Conservation (phyloP, 2,888 invertebrate genomes). For the Eupeodes latifasciatus region DNA sequence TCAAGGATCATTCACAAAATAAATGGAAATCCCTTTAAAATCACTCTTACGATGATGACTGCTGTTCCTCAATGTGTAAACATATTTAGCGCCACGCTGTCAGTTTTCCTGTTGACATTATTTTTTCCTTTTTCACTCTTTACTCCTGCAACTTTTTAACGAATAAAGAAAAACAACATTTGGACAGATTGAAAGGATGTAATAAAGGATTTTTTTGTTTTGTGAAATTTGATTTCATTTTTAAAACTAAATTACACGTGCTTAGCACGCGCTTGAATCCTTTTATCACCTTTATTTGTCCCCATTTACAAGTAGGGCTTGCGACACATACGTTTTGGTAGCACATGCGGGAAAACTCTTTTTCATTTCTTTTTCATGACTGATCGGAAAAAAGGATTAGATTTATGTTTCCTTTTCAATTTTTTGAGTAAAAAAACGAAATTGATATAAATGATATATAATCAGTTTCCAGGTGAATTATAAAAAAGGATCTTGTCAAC, state of each 20-base stretch:
- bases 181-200: slow-evolving; percentile 31
- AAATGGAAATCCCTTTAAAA: slow-evolving; percentile 42
- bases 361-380: slow-evolving; percentile 23
- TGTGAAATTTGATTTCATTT: slow-evolving; percentile 67
- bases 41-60: background rate
- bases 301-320: slow-evolving; percentile 6
- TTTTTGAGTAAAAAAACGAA: slow-evolving; percentile 30
- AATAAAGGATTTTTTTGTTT: slow-evolving; percentile 10
- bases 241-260: slow-evolving; percentile 67
- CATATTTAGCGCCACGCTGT: slow-evolving; percentile 51
- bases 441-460: slow-evolving; percentile 58
- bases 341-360: slow-evolving; percentile 38
- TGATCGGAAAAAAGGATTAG: slow-evolving; percentile 72
- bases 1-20: slow-evolving; percentile 46
- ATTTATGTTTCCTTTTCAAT: slow-evolving; percentile 73
- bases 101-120: slow-evolving; percentile 19
- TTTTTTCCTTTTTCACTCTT: background rate
- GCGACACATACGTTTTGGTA: slow-evolving; percentile 1
- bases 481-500: slow-evolving; percentile 73
- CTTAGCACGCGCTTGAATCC: slow-evolving; percentile 66
- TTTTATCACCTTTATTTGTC: slow-evolving; percentile 15
- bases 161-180: slow-evolving; percentile 30
- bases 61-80: slow-evolving; percentile 53
- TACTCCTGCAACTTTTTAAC: background rate
- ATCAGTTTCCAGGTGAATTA: slow-evolving; percentile 72